phyloP scores from a whole-genome alignment of 2,797 vertebrate species.

The Nannoperca obscura region DNA sequence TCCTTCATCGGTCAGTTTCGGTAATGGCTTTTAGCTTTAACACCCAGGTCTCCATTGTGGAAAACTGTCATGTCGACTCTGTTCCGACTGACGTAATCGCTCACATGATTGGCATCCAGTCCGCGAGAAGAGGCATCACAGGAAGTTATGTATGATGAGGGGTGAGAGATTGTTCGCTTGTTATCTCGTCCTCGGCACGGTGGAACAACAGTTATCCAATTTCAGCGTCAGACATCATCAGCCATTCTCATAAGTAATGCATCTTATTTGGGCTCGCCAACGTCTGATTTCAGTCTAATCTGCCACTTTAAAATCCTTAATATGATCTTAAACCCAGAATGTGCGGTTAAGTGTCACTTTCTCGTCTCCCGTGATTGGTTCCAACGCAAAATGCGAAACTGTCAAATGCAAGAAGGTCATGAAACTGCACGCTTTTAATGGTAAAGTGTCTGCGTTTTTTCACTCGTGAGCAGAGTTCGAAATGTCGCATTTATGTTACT shows the following conservation, averaged over 20 bases:
- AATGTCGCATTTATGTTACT: slow-evolving; percentile 1
- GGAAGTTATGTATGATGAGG: slow-evolving; percentile 13
- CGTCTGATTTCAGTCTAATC: background rate
- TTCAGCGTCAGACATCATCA: background rate
- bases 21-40: background rate
- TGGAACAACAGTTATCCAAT: background rate
- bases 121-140: background rate
- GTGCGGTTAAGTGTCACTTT: background rate
- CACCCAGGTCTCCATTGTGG: background rate
- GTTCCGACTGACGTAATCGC: background rate
- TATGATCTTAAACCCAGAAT: background rate
- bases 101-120: background rate
- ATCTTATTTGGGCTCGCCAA: background rate
- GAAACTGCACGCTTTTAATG: background rate
- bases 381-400: background rate
- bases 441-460: background rate
- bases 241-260: background rate
- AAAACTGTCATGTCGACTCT: background rate
- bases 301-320: background rate
- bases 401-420: background rate
- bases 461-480: background rate
- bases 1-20: background rate
- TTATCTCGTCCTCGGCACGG: slow-evolving; percentile 16
- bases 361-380: background rate
- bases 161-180: slow-evolving; percentile 9